Evolutionary conservation across 2,888 invertebrate species (phyloP).

Genomic region (Eurytoma adleriae): DNA sequence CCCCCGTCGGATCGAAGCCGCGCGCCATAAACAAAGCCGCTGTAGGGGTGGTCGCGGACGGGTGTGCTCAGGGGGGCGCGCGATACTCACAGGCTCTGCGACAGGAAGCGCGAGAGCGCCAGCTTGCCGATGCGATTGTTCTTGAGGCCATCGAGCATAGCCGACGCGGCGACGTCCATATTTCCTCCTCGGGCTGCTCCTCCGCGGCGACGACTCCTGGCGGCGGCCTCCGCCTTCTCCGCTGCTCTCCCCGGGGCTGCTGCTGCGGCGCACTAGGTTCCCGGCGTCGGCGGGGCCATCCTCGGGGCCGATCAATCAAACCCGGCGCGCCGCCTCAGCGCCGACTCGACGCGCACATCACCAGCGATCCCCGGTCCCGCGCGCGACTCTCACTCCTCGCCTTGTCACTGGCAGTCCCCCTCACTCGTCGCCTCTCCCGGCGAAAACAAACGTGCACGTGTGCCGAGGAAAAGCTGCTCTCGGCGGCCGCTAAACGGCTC

Average conservation of each 20-base stretch:
- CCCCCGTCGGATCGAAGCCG: too few relatives aligned
- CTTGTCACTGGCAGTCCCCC: neutral
- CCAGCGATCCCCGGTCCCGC: too few relatives aligned
- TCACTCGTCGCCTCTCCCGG: neutral
- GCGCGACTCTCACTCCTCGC: too few relatives aligned
- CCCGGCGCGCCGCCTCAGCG: constrained; percentile 4
- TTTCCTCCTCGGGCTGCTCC: constrained; percentile 7
- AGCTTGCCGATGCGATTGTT: constrained; percentile 86
- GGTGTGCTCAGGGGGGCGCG: too few relatives aligned
- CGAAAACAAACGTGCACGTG: too few relatives aligned
- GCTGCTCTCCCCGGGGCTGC: neutral
- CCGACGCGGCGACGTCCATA: constrained; percentile 74
- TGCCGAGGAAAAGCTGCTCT: neutral
- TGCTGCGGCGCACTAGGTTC: constrained; percentile 38
- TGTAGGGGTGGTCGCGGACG: too few relatives aligned
- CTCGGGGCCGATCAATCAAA: constrained; percentile 47
- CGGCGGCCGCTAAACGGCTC: constrained; percentile 28
- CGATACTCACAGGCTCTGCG: constrained; percentile 87
- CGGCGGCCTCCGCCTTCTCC: too few relatives aligned
- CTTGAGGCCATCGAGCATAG: constrained; percentile 86
- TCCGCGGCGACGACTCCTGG: neutral
- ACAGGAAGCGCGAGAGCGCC: constrained; percentile 85
- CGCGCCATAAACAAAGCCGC: too few relatives aligned
- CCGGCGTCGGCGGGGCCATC: constrained; percentile 22
- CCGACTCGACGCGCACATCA: neutral